These are phyloP conservation scores for Grantiella picta DNA, from an alignment of 2,113 vertebrate species.

Conservation along the genomic window DNA sequence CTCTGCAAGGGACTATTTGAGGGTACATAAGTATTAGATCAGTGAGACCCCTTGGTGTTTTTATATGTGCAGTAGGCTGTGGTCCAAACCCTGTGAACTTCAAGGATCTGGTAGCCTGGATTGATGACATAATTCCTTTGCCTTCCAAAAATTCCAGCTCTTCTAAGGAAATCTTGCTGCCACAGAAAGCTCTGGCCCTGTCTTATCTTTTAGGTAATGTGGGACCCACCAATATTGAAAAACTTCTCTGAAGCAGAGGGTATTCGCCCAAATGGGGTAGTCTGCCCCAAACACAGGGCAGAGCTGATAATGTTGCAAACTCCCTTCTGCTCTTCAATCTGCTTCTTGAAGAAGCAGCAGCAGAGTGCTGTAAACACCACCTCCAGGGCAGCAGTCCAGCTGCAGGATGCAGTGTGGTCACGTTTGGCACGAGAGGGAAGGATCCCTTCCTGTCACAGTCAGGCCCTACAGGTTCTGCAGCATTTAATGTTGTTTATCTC, in stretches of 20 bases:
- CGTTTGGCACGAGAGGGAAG: neutral
- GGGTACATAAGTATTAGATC: neutral
- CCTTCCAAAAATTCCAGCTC: neutral
- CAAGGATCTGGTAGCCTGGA: neutral
- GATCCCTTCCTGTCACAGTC: neutral
- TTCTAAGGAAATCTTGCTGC: neutral
- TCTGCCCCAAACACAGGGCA: neutral
- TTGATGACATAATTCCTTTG: neutral
- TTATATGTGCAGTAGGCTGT: neutral
- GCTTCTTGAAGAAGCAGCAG: neutral
- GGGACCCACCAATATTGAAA: neutral
- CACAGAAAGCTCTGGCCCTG: neutral
- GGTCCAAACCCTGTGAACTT: neutral
- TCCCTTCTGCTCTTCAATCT: neutral
- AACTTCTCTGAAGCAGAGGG: neutral
- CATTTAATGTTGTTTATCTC: conserved; percentile 18
- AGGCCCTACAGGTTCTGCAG: conserved; percentile 21
- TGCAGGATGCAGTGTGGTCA: neutral
- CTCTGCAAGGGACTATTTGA: neutral
- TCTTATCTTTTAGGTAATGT: neutral
- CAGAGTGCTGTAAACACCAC: neutral
- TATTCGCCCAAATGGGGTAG: neutral
- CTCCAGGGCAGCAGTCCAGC: neutral
- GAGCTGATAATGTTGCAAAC: neutral
- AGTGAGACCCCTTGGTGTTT: neutral